Base-by-base conservation (phyloP, 2,888 invertebrate species). In the Andrena bucephala region DNA sequence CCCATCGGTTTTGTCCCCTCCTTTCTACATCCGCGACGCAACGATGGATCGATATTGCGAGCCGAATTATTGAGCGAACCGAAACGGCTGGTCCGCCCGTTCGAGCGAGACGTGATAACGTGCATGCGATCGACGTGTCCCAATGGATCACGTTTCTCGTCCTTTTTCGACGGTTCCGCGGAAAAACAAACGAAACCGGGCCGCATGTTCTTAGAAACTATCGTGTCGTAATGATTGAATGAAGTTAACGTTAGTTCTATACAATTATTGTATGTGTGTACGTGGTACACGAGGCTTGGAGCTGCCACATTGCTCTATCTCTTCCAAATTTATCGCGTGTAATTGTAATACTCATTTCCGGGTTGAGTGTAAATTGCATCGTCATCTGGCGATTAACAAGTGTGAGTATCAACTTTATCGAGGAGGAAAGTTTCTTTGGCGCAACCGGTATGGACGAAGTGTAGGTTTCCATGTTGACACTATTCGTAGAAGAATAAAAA, bases 21-120 rank as follows among this genome's bases (percentile, higher is more conserved):
- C 7, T 29, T 72, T 36, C 54, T n/a, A 54, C 52, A 52, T 42
- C 52, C 13, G 27, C 62, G n/a, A 71, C 50, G 27, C 74, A 71
- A 75, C 67, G 52, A 27, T 24, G n/a, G 31, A 66, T 79, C 83
- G 68, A 69, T 72, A 52, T 63, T 29, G n/a, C 36, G 33, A 50
- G 24, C 27, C 42, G 36, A 68, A 71, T 78, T 72, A 68, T 65
- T 65, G 74, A 71, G 71, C 63, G 81, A 3, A 66, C 31, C 73
- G 57, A 77, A 71, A 78, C 33, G 74, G 57, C 70, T 74, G 59
- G 29, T 69, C 48, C 29, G 20, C 16, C 20, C 68, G 52, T 8
- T 8, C 29, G 66, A 36, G 24, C n/a, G 42, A 66, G 57, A 52
- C 42, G 27, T 29, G 68, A 65, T 67, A 83, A 72, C 63, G n/a